These are phyloP conservation scores for Zhuqinia jingwanae DNA, from an alignment of 2,888 invertebrate species.

Conservation along the genomic window DNA sequence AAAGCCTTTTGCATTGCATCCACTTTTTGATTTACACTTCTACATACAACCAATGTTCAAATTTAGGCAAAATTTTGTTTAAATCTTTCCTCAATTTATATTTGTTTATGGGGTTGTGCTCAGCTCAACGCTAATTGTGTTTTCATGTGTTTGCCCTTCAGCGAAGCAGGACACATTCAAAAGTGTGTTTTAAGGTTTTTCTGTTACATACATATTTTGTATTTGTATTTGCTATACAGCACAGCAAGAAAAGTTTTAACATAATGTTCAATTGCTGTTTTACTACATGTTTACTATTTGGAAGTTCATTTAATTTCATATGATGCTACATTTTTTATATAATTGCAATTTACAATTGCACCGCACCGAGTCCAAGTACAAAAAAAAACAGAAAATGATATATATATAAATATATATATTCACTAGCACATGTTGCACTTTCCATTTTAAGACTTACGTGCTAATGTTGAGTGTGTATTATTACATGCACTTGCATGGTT, in stretches of 20 bases:
- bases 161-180: constrained; percentile 4
- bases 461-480: too few relatives aligned
- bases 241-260: too few relatives aligned
- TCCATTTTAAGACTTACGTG: not conserved
- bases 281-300: too few relatives aligned
- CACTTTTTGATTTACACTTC: too few relatives aligned
- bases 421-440: constrained; percentile 39
- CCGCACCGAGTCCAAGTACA: too few relatives aligned
- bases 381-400: not conserved
- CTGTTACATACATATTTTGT: too few relatives aligned
- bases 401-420: too few relatives aligned
- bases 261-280: too few relatives aligned
- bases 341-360: not conserved
- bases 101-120: not conserved
- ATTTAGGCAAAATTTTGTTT: not conserved
- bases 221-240: not conserved
- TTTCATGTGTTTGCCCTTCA: constrained; percentile 33
- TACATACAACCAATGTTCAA: not conserved
- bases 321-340: not conserved
- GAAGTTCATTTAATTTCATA: too few relatives aligned
- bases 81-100: not conserved
- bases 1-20: too few relatives aligned
- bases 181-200: constrained; percentile 24
- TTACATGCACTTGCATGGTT: not conserved
- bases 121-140: not conserved